Evolutionary conservation across 2,888 invertebrate species (phyloP).

Genomic region (Patella pellucida): DNA sequence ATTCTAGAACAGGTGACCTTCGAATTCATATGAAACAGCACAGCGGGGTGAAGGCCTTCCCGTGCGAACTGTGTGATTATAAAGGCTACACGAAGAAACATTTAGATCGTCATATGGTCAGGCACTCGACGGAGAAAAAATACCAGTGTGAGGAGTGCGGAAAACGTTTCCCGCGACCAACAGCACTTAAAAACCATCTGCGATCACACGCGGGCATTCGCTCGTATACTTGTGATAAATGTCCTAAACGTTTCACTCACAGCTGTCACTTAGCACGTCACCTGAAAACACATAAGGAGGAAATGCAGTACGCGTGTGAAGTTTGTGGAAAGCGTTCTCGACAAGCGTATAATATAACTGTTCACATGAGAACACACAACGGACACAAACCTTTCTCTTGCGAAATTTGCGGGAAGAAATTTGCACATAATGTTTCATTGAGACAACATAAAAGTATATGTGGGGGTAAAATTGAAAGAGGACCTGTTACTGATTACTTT

Average conservation of each 20-base stretch:
- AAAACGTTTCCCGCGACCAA: neutral
- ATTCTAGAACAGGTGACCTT: neutral
- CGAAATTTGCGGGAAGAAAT: neutral
- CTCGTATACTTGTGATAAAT: neutral
- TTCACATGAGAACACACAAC: neutral
- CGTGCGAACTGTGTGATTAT: neutral
- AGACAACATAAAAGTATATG: neutral
- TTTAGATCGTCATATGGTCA: neutral
- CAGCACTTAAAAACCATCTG: neutral
- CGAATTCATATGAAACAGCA: neutral
- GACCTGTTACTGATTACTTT: too few relatives aligned
- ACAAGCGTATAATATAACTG: neutral
- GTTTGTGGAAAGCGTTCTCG: neutral
- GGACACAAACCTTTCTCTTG: neutral
- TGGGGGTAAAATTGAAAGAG: too few relatives aligned
- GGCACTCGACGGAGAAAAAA: neutral
- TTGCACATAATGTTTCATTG: neutral
- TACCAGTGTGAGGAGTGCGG: constrained; percentile 2
- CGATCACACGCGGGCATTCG: neutral
- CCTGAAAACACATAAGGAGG: neutral
- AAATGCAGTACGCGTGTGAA: neutral
- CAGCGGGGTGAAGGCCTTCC: neutral
- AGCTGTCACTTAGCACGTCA: neutral
- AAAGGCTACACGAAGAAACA: neutral
- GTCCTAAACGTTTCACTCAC: neutral